Evolutionary conservation across 2,888 invertebrate genomes (phyloP).

Genomic region (Pristionchus entomophagus): DNA sequence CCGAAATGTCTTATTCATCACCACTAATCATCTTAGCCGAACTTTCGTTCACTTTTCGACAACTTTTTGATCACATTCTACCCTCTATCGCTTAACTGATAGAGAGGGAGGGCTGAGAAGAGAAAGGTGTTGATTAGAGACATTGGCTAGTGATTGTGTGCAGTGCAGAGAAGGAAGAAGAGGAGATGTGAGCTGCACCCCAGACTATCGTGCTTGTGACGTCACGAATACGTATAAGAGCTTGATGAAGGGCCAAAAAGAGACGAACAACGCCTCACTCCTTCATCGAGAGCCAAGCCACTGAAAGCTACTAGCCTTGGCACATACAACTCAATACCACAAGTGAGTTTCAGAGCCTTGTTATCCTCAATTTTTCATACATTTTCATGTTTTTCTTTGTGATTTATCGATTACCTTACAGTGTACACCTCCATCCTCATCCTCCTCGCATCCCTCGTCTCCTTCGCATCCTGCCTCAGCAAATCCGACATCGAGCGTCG

Average conservation of each 20-base stretch:
- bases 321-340: background rate
- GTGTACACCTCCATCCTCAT: background rate
- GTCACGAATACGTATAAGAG: conserved; percentile 32
- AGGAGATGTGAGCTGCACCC: background rate
- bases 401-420: background rate
- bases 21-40: background rate
- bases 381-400: background rate
- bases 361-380: background rate
- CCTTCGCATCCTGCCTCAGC: background rate
- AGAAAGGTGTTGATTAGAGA: background rate
- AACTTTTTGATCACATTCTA: conserved; percentile 39
- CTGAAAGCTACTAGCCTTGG: background rate
- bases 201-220: conserved; percentile 22
- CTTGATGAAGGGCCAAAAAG: background rate
- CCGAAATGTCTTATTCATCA: conserved; percentile 6
- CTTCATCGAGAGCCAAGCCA: background rate
- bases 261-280: background rate
- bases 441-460: background rate
- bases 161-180: background rate
- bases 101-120: background rate
- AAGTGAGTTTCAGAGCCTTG: background rate
- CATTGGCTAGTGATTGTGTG: background rate
- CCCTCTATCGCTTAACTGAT: conserved; percentile 10
- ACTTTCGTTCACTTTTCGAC: background rate
- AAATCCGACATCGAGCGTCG: conserved; percentile 22